Conservation (phyloP, 2,113 vertebrate genomes). For the rat (Rattus norvegicus) region GRCr8 NC_086021.1:136286501-136287000, state of each 20-base stretch:
- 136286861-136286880: not conserved
- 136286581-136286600: constrained; percentile 10
- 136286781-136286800: not conserved
- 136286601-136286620: not conserved
- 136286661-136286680: not conserved
- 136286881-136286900: not conserved
- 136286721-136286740: not conserved
- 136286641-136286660: not conserved
- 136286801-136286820: not conserved
- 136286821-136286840: not conserved
- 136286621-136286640: not conserved
- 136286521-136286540: not conserved
- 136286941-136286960: constrained; percentile 62
- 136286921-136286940: constrained; percentile 45
- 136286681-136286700: not conserved
- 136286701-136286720: not conserved
- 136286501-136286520: not conserved
- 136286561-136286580: not conserved
- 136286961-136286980: constrained; percentile 51
- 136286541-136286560: not conserved
- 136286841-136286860: not conserved
- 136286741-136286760: not conserved
- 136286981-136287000: constrained; percentile 76
- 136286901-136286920: constrained; percentile 47
- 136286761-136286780: not conserved